Percentiles rank a stretch among this genome's conserved stretches.
Conservation (phyloP, 2,113 vertebrate genomes). For the Zapornia atra region DNA sequence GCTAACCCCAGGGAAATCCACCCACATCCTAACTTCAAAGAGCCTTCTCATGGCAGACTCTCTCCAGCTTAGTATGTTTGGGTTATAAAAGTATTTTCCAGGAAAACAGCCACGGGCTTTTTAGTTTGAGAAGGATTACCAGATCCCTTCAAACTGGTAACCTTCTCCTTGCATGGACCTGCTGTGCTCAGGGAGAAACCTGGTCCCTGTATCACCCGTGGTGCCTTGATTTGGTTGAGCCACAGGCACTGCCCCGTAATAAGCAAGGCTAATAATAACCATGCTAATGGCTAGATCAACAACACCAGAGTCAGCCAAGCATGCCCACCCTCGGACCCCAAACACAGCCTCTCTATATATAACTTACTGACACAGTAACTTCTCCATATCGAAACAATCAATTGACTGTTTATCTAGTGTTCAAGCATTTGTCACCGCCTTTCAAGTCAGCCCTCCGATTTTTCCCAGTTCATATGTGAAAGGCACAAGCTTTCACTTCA, state of each 20-base stretch:
- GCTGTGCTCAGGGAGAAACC: not conserved
- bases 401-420: not conserved
- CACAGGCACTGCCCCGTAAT: not conserved
- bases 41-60: not conserved
- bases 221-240: not conserved
- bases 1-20: not conserved
- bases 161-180: accelerated
- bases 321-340: not conserved
- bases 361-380: not conserved
- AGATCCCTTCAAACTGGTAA: not conserved
- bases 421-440: not conserved
- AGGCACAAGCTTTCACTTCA: not conserved
- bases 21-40: not conserved
- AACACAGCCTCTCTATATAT: not conserved
- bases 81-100: not conserved
- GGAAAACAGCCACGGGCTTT: not conserved
- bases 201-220: not conserved
- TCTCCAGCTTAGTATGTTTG: not conserved
- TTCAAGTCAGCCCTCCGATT: not conserved
- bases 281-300: not conserved
- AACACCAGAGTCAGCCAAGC: not conserved
- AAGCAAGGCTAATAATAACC: not conserved
- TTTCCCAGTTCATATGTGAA: not conserved
- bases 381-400: not conserved
- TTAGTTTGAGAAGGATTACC: not conserved